Evolutionary conservation across 2,888 invertebrate genomes (phyloP).

Genomic region (Nematopogon swammerdamellus): DNA sequence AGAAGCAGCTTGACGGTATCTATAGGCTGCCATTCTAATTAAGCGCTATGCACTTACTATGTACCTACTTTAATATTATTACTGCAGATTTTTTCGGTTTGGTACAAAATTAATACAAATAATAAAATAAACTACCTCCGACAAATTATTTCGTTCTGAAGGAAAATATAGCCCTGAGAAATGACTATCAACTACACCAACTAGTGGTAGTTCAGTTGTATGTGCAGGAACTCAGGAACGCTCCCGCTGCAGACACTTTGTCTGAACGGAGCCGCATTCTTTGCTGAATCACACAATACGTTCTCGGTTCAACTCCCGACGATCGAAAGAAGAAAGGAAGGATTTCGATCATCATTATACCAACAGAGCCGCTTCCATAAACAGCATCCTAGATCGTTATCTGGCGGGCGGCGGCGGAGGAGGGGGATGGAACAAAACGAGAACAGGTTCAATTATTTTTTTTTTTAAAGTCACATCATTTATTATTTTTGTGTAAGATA

Average conservation of each 20-base stretch:
- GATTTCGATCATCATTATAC: not conserved
- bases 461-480: conserved; percentile 49
- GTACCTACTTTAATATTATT: too few species aligned
- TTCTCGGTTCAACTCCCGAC: not conserved
- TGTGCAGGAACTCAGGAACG: too few species aligned
- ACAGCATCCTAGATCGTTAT: conserved; percentile 52
- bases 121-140: too few species aligned
- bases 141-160: too few species aligned
- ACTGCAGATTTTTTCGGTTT: too few species aligned
- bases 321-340: not conserved
- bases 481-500: conserved; percentile 44
- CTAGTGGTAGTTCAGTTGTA: too few species aligned
- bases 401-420: conserved; percentile 15
- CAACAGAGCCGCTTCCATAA: conserved; percentile 44
- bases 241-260: not conserved
- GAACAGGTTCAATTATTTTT: conserved; percentile 54
- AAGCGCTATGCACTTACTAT: too few species aligned
- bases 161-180: too few species aligned
- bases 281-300: not conserved
- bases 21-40: too few species aligned
- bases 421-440: conserved; percentile 12
- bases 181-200: too few species aligned
- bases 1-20: too few species aligned
- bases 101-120: too few species aligned
- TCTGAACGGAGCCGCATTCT: not conserved